Evolutionary conservation across 37 sponge, comb jelly and placozoan genomes (phyloP).

Genomic region (Aplysina aerophoba): DNA sequence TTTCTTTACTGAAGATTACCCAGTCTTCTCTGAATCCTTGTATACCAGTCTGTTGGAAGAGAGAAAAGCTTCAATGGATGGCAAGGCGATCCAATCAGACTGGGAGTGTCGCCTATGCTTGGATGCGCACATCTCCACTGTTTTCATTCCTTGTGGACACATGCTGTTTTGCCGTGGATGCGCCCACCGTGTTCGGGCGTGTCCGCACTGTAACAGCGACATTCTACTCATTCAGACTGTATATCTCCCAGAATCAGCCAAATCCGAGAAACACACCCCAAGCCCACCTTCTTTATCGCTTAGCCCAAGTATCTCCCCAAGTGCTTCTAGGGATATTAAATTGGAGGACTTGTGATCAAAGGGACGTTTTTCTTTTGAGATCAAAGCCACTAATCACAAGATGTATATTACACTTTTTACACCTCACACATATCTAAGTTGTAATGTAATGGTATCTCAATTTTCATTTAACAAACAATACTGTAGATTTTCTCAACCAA

Average conservation of each 20-base stretch:
- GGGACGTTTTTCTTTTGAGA: no score
- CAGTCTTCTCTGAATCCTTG: no score
- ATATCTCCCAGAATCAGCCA: not conserved
- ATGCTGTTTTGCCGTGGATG: slow-evolving; percentile 20
- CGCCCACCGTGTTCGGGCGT: slow-evolving; percentile 10
- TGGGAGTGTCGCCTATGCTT: slow-evolving; percentile 28
- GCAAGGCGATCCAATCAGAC: not conserved
- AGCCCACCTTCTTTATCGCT: not conserved
- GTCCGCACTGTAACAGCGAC: slow-evolving; percentile 20
- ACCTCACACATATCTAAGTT: no score
- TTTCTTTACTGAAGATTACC: no score
- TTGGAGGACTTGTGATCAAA: slow-evolving; percentile 5
- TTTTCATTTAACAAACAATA: not conserved
- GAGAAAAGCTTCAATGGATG: not conserved
- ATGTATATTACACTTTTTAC: no score
- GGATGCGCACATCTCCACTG: slow-evolving; percentile 11
- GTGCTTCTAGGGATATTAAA: slow-evolving; percentile 8
- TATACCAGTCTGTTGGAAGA: no score
- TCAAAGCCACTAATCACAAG: no score
- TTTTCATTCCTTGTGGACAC: slow-evolving; percentile 29
- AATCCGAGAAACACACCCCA: not conserved
- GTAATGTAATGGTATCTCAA: not conserved
- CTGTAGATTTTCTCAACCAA: not conserved
- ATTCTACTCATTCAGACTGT: slow-evolving; percentile 35
- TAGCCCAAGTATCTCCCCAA: slow-evolving; percentile 4